phyloP scores from a whole-genome alignment of 2,888 invertebrate species.

The Oscheius sp. region DNA sequence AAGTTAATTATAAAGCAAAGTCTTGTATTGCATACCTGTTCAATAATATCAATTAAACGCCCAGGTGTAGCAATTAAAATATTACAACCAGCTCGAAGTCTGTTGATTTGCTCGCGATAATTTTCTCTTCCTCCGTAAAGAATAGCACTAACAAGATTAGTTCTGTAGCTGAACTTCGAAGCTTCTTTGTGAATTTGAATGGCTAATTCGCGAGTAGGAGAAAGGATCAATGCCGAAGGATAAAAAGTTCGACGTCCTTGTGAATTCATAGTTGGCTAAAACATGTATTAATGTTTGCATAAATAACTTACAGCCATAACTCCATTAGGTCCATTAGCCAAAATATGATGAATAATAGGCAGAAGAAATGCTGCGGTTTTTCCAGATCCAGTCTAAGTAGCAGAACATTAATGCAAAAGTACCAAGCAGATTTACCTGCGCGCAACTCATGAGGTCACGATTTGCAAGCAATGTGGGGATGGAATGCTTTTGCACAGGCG shows the following conservation, averaged over 20 bases:
- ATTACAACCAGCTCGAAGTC: conserved; percentile 83
- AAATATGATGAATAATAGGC: conserved; percentile 96
- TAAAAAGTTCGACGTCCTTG: conserved; percentile 86
- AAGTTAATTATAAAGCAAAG: conserved; percentile 2
- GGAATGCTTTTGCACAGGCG: conserved; percentile 88
- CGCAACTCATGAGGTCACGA: conserved; percentile 85
- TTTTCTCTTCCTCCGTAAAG: conserved; percentile 99
- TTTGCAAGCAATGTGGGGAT: conserved; percentile 88
- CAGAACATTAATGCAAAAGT: no score
- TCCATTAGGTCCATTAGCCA: conserved; percentile 70
- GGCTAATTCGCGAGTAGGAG: conserved; percentile 98
- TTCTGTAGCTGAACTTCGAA: conserved; percentile 81
- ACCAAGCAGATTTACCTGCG: no score
- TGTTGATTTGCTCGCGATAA: conserved; percentile 70
- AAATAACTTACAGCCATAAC: conserved; percentile 29
- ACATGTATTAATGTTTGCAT: no score
- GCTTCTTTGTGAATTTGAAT: conserved; percentile 76
- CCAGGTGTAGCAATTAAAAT: conserved; percentile 98
- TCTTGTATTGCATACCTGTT: conserved; percentile 76
- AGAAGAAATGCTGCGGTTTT: conserved; percentile 98
- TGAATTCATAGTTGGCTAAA: conserved; percentile 51
- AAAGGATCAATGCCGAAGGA: conserved; percentile 92
- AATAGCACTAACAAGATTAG: conserved; percentile 93
- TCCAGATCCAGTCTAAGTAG: no score
- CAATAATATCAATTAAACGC: conserved; percentile 93